These are phyloP conservation scores for Lycaon pictus DNA, from an alignment of 2,113 vertebrate genomes.

Conservation along the genomic window DNA sequence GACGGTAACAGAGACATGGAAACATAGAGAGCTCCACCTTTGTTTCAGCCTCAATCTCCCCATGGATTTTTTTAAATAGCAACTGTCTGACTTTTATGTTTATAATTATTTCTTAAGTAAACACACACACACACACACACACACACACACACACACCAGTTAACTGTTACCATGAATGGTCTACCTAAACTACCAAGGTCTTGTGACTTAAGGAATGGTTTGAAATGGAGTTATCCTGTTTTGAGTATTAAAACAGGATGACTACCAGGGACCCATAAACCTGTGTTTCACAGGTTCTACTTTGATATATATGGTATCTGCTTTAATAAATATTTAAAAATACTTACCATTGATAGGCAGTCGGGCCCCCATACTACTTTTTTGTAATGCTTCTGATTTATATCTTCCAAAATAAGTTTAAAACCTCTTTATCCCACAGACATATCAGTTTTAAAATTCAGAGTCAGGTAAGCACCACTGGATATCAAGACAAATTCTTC, in stretches of 20 bases:
- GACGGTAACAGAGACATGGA: background rate
- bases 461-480: background rate
- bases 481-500: background rate
- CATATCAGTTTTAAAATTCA: slow-evolving; percentile 6
- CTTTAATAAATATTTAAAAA: background rate
- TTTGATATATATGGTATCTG: background rate
- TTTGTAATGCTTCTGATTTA: background rate
- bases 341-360: background rate
- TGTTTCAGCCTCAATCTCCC: background rate
- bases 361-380: background rate
- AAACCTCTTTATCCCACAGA: background rate
- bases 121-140: background rate
- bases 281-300: background rate
- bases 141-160: background rate
- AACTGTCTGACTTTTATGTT: background rate
- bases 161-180: background rate
- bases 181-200: background rate
- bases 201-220: background rate
- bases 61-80: background rate
- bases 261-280: background rate
- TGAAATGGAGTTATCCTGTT: background rate
- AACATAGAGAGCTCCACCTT: background rate
- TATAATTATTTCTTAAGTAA: slow-evolving; percentile 2
- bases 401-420: slow-evolving; percentile 31
- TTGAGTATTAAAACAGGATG: background rate